Evolutionary conservation across 2,888 invertebrate genomes (phyloP).

Genomic region (Platerodrilus igneus): DNA sequence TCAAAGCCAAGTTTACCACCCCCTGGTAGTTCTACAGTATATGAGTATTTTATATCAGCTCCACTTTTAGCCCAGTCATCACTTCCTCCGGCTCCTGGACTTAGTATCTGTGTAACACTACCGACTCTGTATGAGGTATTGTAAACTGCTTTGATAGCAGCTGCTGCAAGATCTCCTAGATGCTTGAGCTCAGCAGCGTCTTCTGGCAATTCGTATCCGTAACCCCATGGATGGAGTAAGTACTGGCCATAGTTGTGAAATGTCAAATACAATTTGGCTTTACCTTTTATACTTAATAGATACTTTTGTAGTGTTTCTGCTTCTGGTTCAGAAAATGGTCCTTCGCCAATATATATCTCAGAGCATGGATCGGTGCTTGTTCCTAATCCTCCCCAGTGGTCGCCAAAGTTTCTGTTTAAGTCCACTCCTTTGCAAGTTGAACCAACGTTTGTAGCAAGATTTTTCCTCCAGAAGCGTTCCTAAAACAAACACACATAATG

Average conservation of each 20-base stretch:
- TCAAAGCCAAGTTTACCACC: slow-evolving; percentile 55
- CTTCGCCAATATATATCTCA: slow-evolving; percentile 46
- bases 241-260: slow-evolving; percentile 68
- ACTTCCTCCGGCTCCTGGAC: slow-evolving; percentile 59
- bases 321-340: slow-evolving; percentile 53
- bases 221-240: slow-evolving; percentile 66
- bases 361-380: slow-evolving; percentile 40
- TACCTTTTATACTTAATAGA: slow-evolving; percentile 49
- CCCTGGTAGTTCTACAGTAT: slow-evolving; percentile 62
- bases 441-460: slow-evolving; percentile 51
- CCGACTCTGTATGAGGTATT: slow-evolving; percentile 53
- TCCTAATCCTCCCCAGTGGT: slow-evolving; percentile 56
- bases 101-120: slow-evolving; percentile 49
- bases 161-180: slow-evolving; percentile 48
- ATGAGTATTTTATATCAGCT: slow-evolving; percentile 55
- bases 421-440: slow-evolving; percentile 64
- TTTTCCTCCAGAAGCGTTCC: slow-evolving; percentile 58
- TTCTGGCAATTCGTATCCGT: slow-evolving; percentile 51
- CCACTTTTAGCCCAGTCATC: slow-evolving; percentile 61
- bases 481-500: too few relatives aligned
- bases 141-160: slow-evolving; percentile 43
- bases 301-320: slow-evolving; percentile 53
- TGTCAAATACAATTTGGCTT: slow-evolving; percentile 65
- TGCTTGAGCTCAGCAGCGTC: slow-evolving; percentile 49
- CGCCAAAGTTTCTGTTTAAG: slow-evolving; percentile 69